Evolutionary conservation across 2,888 invertebrate species (phyloP).

Genomic region (Iselma pallidipennis): DNA sequence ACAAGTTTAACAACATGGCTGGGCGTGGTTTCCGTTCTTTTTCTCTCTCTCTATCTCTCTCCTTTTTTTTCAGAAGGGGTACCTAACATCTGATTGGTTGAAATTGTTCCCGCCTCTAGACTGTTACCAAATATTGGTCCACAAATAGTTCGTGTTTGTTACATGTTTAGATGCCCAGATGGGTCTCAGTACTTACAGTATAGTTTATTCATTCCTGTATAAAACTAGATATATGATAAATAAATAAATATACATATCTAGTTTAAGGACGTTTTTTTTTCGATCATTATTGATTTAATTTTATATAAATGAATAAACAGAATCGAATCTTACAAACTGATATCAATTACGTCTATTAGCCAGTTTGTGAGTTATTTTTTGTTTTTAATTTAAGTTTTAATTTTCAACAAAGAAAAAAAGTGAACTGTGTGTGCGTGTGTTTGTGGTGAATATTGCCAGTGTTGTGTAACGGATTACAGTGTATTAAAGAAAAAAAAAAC

Average conservation of each 20-base stretch:
- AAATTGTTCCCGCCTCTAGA: slow-evolving; percentile 47
- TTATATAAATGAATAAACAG: background rate
- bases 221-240: slow-evolving; percentile 46
- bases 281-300: background rate
- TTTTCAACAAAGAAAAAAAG: no score
- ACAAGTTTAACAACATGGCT: slow-evolving; percentile 55
- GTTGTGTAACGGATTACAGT: slow-evolving; percentile 7
- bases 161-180: slow-evolving; percentile 57
- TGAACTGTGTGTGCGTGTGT: slow-evolving; percentile 9
- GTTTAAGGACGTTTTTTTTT: background rate
- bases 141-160: slow-evolving; percentile 59
- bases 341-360: slow-evolving; percentile 30
- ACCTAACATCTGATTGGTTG: slow-evolving; percentile 48
- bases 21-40: slow-evolving; percentile 48
- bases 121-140: slow-evolving; percentile 59
- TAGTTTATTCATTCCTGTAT: slow-evolving; percentile 51
- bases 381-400: no score
- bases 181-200: slow-evolving; percentile 52
- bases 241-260: slow-evolving; percentile 13
- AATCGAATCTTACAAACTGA: slow-evolving; percentile 35
- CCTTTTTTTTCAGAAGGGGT: slow-evolving; percentile 50
- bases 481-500: slow-evolving; percentile 4
- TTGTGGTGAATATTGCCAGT: slow-evolving; percentile 21
- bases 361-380: slow-evolving; percentile 34
- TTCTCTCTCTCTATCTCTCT: no score